phyloP scores from a whole-genome alignment of 1,140 invertebrate genomes.

The Eubasilissa regina region DNA sequence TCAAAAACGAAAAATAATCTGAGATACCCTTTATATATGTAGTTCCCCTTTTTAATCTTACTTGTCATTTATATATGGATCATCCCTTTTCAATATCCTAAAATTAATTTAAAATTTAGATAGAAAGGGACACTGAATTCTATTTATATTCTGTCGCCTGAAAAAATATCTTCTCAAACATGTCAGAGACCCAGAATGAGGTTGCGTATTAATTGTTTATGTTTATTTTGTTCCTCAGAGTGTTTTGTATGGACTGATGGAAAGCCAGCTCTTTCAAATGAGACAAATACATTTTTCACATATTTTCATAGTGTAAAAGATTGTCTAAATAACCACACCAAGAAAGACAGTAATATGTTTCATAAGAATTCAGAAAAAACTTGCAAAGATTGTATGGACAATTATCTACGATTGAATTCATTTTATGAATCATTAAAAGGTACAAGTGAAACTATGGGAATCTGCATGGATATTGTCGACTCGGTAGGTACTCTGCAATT shows the following conservation, averaged over 20 bases:
- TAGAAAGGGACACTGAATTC: no score
- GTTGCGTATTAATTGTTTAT: no score
- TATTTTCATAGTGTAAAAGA: slow-evolving; percentile 67
- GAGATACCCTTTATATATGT: no score
- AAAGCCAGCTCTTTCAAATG: slow-evolving; percentile 66
- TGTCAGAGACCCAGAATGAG: no score
- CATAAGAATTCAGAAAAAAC: slow-evolving; percentile 64
- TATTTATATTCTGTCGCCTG: not conserved
- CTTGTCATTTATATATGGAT: no score
- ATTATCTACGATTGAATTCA: slow-evolving; percentile 70
- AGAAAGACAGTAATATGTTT: slow-evolving; percentile 44
- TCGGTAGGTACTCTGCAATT: slow-evolving; percentile 65
- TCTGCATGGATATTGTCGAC: slow-evolving; percentile 77
- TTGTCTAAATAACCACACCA: slow-evolving; percentile 68
- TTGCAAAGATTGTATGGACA: slow-evolving; percentile 71
- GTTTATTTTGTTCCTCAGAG: slow-evolving; percentile 65
- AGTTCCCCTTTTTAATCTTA: no score
- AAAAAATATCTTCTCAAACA: not conserved
- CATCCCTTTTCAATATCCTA: not conserved
- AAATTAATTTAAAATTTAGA: not conserved
- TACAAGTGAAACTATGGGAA: slow-evolving; percentile 71
- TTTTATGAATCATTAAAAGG: slow-evolving; percentile 73
- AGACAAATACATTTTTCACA: slow-evolving; percentile 68
- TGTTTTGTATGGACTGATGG: slow-evolving; percentile 70
- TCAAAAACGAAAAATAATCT: no score